Conservation (phyloP, 2,797 vertebrate species). For the Potorous gilbertii region DNA sequence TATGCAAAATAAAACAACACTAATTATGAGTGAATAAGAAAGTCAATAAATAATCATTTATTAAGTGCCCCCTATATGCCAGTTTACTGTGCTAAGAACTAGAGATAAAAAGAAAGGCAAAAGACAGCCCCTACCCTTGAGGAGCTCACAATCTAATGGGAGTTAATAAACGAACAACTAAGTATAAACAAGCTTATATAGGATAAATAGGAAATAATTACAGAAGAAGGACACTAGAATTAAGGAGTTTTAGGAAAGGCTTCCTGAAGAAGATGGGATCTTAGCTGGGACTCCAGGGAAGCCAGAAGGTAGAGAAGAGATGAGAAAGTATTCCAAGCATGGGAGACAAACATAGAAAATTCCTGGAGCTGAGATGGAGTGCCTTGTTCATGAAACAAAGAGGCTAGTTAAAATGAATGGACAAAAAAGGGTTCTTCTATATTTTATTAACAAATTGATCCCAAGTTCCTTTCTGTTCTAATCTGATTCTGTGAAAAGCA, state of each 20-base stretch:
- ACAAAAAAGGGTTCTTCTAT: background rate
- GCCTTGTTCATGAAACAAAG: background rate
- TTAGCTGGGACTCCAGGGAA: background rate
- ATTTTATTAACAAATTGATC: background rate
- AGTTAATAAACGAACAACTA: background rate
- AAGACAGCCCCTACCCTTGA: background rate
- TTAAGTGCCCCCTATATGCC: background rate
- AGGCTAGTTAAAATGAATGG: background rate
- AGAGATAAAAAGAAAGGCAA: background rate
- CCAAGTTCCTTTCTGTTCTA: background rate
- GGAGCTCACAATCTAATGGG: background rate
- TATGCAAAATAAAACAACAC: background rate
- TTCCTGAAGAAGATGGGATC: background rate
- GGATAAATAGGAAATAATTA: background rate
- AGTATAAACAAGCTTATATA: background rate
- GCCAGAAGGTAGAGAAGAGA: background rate
- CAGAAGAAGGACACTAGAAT: background rate
- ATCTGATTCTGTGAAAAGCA: background rate
- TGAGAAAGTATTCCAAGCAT: background rate
- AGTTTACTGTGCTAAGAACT: background rate
- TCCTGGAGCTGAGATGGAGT: background rate
- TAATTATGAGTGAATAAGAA: background rate
- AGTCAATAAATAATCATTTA: background rate
- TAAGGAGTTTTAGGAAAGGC: background rate
- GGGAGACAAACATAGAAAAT: background rate